A percentile compares a stretch with the other conserved stretches of the same genome.
Evolutionary conservation across 2,797 vertebrate species (phyloP).

Genomic region (Sorex maritimensis): DNA sequence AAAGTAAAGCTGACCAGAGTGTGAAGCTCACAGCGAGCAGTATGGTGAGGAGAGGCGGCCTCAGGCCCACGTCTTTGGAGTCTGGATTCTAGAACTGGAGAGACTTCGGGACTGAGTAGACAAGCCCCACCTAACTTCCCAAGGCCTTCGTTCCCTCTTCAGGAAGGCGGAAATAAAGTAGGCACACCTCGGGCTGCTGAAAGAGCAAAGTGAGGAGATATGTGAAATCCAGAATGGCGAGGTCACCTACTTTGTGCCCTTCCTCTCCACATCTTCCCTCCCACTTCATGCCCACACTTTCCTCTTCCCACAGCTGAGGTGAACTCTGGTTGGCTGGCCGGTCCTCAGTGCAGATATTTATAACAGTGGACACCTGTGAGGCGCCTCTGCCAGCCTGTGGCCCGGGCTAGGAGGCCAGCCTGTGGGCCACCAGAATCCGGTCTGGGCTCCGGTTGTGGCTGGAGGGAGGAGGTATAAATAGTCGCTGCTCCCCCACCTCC

Average conservation of each 20-base stretch:
- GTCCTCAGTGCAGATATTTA: slow-evolving; percentile 57
- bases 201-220: slow-evolving; percentile 50
- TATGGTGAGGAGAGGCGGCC: neutral
- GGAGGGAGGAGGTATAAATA: neutral
- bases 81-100: neutral
- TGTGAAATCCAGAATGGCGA: neutral
- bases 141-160: slow-evolving; percentile 37
- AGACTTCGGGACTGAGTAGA: neutral
- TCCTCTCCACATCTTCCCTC: neutral
- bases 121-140: neutral
- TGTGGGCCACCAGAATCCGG: neutral
- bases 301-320: slow-evolving; percentile 25
- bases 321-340: slow-evolving; percentile 31
- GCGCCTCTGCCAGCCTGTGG: neutral
- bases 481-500: neutral
- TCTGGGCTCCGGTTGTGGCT: neutral
- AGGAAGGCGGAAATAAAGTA: slow-evolving; percentile 44
- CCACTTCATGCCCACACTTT: neutral
- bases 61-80: neutral
- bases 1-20: neutral
- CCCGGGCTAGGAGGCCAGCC: neutral
- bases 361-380: slow-evolving; percentile 58
- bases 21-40: neutral
- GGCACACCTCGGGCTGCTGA: neutral
- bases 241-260: neutral